Percentiles rank a stretch among this genome's conserved stretches.
These are phyloP conservation scores for Brachymystax lenok DNA, from an alignment of 2,797 vertebrate genomes.

Conservation along the genomic window DNA sequence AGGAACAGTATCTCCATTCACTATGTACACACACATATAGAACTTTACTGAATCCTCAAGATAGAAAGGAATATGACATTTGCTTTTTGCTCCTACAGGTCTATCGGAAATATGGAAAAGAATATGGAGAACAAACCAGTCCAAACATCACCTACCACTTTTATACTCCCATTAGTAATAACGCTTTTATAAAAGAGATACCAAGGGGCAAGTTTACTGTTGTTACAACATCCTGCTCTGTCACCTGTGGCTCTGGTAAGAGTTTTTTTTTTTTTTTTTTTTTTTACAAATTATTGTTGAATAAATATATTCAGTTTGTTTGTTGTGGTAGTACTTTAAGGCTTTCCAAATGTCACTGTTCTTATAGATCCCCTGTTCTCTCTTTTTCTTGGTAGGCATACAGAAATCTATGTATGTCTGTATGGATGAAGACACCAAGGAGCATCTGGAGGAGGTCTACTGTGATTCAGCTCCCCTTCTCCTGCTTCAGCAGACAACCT, in stretches of 20 bases:
- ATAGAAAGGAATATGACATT: background rate
- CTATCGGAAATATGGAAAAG: conserved; percentile 86
- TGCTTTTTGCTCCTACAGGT: conserved; percentile 71
- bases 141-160: conserved; percentile 89
- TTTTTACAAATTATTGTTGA: background rate
- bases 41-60: background rate
- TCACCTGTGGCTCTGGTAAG: conserved; percentile 90
- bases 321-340: background rate
- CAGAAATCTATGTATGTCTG: conserved; percentile 75
- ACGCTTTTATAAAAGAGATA: conserved; percentile 36
- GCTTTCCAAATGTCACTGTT: background rate
- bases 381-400: conserved; percentile 68
- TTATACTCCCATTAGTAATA: conserved; percentile 60
- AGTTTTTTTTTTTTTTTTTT: too few relatives aligned
- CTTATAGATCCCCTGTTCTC: background rate
- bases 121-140: conserved; percentile 84
- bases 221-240: conserved; percentile 79
- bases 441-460: conserved; percentile 63
- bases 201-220: conserved; percentile 73
- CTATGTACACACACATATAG: background rate
- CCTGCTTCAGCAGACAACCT: conserved; percentile 61
- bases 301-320: background rate
- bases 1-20: too few relatives aligned
- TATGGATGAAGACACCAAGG: conserved; percentile 67
- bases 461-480: conserved; percentile 71